Evolutionary conservation across 1,140 invertebrate species (phyloP), one percentile per base, ranked within the genome.

Genomic region (Eufriesea mexicana): DNA sequence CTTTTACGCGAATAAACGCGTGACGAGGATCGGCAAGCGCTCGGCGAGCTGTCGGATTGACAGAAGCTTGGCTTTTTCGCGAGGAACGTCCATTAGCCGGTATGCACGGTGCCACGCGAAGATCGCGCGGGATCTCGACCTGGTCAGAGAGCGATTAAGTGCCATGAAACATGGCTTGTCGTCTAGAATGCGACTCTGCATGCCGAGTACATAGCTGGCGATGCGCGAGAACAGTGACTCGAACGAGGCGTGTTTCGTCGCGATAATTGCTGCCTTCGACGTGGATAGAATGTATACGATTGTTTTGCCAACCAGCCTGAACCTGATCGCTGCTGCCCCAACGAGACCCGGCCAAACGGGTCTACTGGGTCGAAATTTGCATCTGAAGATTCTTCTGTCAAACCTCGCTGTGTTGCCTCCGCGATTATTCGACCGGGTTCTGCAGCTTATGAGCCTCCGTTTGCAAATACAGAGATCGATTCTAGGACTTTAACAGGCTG

Each of bases 141-240:
- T 55, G 71, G 74, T 64, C 74, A 76, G 25, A 59, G 74, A 51
- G 47, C 59, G 61, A 76, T 76, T 76, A 76, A 76, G 74, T 64
- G 74, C 59, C 74, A 76, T 76, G 74, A 76, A 76, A 76, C 74
- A 64, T 76, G 74, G 74, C 74, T 76, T 64, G 74, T 76, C 59
- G 74, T 76, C 74, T 76, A 76, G 45, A 64, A 76, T 76, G 74
- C 74, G 59, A 76, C 42, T 35, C 74, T 64, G 59, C 59, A 64
- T 76, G 61, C 74, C 74, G 61, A 64, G 20, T 76, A 28, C 59
- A 76, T 76, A 51, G 61, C 47, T 76, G 61, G 59, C 74, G 74
- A 76, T 49, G 47, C 74, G 47, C 74, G 59, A 49, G 74, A 49
- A 35, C 59, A 35, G 18, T 23, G 55, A 47, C 45, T 45, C 42